These are phyloP conservation scores for Alitta virens DNA, from an alignment of 2,888 invertebrate genomes.

Conservation along the genomic window DNA sequence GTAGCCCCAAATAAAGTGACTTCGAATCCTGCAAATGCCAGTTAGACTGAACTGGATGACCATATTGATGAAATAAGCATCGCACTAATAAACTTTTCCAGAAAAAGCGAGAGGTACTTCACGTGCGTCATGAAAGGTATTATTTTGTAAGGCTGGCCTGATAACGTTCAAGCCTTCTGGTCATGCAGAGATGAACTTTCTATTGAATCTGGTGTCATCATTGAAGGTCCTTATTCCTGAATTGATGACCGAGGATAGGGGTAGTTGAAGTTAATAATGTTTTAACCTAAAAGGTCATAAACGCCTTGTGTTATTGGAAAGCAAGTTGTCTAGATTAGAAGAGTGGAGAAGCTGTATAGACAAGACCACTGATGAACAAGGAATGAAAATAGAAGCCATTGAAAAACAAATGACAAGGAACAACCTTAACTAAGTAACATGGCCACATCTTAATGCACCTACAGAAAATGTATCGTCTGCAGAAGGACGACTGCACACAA, in stretches of 20 bases:
- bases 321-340: no score
- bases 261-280: no score
- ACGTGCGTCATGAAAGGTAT: neutral
- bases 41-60: conserved; percentile 1
- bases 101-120: neutral
- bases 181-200: neutral
- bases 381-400: no score
- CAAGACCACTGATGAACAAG: no score
- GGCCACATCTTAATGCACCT: no score
- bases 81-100: neutral
- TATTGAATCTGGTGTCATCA: neutral
- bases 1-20: conserved; percentile 21
- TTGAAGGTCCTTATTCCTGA: neutral
- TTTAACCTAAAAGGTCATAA: no score
- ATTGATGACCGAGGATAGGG: neutral
- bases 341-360: no score
- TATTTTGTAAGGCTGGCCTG: neutral
- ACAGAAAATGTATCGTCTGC: no score
- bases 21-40: conserved; percentile 11
- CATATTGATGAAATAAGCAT: neutral
- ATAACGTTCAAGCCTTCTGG: neutral
- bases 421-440: no score
- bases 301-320: no score
- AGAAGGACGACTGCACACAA: no score
- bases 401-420: no score